Percentiles rank a stretch among this genome's conserved stretches.
phyloP scores from a whole-genome alignment of 2,797 vertebrate genomes.

The Nannoperca australis region DNA sequence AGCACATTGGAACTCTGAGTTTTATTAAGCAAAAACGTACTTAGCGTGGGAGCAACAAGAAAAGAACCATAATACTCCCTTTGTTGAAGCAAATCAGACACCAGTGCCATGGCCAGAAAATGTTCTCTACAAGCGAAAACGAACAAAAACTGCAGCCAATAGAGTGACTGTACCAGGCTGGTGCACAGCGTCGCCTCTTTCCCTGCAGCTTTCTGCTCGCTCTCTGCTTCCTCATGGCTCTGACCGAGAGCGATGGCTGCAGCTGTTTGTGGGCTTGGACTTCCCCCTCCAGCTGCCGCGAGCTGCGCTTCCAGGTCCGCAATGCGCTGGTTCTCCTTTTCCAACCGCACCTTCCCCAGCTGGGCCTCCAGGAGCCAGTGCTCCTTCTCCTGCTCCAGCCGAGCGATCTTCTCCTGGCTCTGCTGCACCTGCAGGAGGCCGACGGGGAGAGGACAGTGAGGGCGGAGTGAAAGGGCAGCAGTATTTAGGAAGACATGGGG shows the following conservation, averaged over 20 bases:
- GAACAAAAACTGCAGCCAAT: slow-evolving; percentile 34
- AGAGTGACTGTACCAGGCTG: slow-evolving; percentile 87
- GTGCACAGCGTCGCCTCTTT: slow-evolving; percentile 84
- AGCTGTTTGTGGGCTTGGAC: slow-evolving; percentile 68
- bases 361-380: slow-evolving; percentile 99
- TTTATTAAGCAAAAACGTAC: slow-evolving; percentile 60
- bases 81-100: slow-evolving; percentile 67
- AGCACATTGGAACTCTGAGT: slow-evolving; percentile 64
- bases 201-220: slow-evolving; percentile 65
- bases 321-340: slow-evolving; percentile 94
- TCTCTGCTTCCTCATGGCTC: slow-evolving; percentile 80
- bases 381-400: slow-evolving; percentile 98
- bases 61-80: slow-evolving; percentile 59
- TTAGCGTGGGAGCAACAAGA: slow-evolving; percentile 47
- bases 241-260: slow-evolving; percentile 41
- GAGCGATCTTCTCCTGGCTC: slow-evolving; percentile 96
- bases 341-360: slow-evolving; percentile 94
- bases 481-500: slow-evolving; percentile 9
- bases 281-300: slow-evolving; percentile 72
- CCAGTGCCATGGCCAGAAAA: slow-evolving; percentile 27
- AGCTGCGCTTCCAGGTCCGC: slow-evolving; percentile 87
- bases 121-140: slow-evolving; percentile 44
- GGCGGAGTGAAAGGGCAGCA: slow-evolving; percentile 27
- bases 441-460: slow-evolving; percentile 43
- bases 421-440: slow-evolving; percentile 90